Evolutionary conservation across 1,140 invertebrate genomes (phyloP), one percentile per base, ranked within the genome.

Genomic region (Apis laboriosa): DNA sequence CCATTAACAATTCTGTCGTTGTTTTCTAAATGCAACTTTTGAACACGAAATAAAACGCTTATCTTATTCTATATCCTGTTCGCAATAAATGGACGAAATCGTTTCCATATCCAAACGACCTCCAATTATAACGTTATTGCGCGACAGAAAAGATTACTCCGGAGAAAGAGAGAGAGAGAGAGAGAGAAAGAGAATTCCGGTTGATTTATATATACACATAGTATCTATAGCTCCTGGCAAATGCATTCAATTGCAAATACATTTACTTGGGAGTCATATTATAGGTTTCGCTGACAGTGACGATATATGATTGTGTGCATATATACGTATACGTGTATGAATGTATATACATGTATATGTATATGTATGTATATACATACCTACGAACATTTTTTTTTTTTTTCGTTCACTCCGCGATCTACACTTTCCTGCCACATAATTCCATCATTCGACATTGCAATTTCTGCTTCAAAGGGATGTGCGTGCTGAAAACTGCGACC

Each of bases 371-470:
- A 24, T 24, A 24, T 63, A 63, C n/a, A 63, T 63, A 74, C 15
- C 11, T 67, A 28, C 21, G 13, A 11, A n/a, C 19, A 9, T 28
- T 28, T 43, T 15, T 17, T 68, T 28, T 51, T 19, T 43, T 64
- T 43, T 53, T 66, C 24, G 61, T 43, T n/a, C 79, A n/a, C 43
- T 64, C 19, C 34, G 70, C 61, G 72, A 67, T 76, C 53, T 67
- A 68, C 79, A 58, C 63, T 81, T 76, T 76, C 53, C 53, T 67
- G 71, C 34, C 73, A 64, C 73, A 81, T 81, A 81, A 81, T 81
- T 81, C 79, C 73, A 76, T 81, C 79, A 67, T 81, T 81, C 55
- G 72, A 51, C 53, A 55, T 28, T 67, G 72, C 73, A 76, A 81
- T 76, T 76, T 81, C 79, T 81, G 55, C 61, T 49, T 81, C 79